Evolutionary conservation across 1,140 invertebrate genomes (phyloP).

Genomic region (Ostrea edulis): DNA sequence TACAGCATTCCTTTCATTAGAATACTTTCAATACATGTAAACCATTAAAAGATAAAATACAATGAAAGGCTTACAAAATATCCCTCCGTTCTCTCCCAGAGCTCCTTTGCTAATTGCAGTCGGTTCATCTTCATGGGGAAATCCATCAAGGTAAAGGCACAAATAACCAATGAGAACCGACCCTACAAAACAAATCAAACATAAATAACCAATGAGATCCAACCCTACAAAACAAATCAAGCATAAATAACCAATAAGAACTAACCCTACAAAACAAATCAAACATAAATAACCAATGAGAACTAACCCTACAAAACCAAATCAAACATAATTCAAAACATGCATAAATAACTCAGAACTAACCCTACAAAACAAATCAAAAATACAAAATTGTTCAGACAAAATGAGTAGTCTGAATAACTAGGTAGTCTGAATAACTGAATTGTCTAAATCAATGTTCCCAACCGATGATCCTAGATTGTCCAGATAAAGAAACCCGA

Average conservation of each 20-base stretch:
- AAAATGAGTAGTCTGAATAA: too few species aligned
- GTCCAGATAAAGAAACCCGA: too few species aligned
- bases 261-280: neutral
- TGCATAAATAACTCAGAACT: neutral
- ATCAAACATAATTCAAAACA: too few species aligned
- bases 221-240: neutral
- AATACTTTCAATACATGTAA: too few species aligned
- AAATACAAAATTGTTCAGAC: too few species aligned
- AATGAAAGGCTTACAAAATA: neutral
- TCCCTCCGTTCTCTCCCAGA: neutral
- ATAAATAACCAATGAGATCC: neutral
- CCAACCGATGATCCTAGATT: too few species aligned
- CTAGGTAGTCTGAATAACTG: too few species aligned
- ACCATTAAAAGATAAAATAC: neutral
- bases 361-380: neutral
- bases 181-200: neutral
- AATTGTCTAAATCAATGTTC: too few species aligned
- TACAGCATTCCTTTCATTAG: too few species aligned
- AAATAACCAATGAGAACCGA: neutral
- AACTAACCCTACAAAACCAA: neutral
- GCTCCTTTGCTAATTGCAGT: neutral
- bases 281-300: neutral
- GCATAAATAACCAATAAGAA: slow-evolving; percentile 2
- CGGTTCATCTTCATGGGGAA: neutral
- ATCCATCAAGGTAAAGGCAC: slow-evolving; percentile 23